Percentiles rank a stretch among this genome's conserved stretches.
These are phyloP conservation scores for Oscheius sp. DNA, from an alignment of 1,140 invertebrate genomes.

Conservation along the genomic window DNA sequence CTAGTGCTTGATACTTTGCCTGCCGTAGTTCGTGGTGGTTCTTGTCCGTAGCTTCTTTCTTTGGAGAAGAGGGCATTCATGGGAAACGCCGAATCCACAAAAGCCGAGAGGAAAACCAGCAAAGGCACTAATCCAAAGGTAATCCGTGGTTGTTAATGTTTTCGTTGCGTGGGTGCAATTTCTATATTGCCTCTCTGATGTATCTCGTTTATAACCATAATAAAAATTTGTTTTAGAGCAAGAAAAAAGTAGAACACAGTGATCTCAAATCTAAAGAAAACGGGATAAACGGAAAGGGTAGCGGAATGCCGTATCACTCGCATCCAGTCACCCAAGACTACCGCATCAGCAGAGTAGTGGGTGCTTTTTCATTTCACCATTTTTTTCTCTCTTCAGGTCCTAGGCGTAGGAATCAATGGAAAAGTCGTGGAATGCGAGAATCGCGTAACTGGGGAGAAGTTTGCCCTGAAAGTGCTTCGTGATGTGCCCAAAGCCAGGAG, in stretches of 20 bases:
- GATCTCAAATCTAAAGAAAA: not conserved
- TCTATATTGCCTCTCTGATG: not conserved
- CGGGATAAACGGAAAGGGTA: not conserved
- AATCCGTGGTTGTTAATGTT: not conserved
- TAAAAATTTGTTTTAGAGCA: not conserved
- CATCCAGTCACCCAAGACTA: conserved; percentile 45
- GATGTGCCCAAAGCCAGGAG: conserved; percentile 85
- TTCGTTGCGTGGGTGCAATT: not conserved
- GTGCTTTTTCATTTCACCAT: conserved; percentile 21
- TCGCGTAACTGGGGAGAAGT: conserved; percentile 73
- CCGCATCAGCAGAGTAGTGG: conserved; percentile 36
- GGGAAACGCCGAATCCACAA: conserved; percentile 4
- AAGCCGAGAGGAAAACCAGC: not conserved
- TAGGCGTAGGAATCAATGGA: conserved; percentile 94
- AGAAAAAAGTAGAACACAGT: not conserved
- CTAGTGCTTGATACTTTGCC: conserved; percentile 4
- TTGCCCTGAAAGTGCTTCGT: conserved; percentile 83
- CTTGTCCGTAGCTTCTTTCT: not conserved
- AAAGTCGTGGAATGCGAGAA: conserved; percentile 76
- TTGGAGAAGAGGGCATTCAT: no score
- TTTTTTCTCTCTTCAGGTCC: conserved; percentile 65
- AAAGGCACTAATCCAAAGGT: not conserved
- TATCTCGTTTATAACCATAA: not conserved
- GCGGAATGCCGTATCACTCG: conserved; percentile 35
- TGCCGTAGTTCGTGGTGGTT: not conserved